Percentiles rank a stretch among this genome's conserved stretches.
Conservation (phyloP, 2,113 vertebrate species). For the Prinia subflava region DNA sequence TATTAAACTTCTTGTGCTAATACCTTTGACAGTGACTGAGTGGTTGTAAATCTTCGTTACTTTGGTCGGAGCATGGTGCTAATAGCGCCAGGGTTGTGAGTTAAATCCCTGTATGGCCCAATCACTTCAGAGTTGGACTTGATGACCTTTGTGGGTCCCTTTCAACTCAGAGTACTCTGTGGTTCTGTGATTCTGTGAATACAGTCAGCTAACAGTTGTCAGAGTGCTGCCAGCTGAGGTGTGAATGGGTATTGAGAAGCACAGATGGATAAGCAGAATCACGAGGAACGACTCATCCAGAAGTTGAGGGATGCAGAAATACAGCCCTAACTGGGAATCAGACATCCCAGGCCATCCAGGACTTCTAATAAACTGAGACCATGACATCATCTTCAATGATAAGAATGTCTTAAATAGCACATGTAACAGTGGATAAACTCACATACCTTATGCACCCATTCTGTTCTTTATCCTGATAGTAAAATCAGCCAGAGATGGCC, state of each 20-base stretch:
- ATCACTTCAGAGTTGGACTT: background rate
- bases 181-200: background rate
- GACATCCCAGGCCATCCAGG: background rate
- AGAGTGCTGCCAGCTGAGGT: background rate
- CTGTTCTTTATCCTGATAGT: background rate
- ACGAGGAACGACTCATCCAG: background rate
- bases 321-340: background rate
- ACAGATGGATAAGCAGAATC: background rate
- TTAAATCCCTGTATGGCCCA: background rate
- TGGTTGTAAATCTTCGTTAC: background rate
- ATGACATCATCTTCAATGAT: background rate
- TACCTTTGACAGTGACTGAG: background rate
- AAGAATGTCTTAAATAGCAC: background rate
- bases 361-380: background rate
- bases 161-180: background rate
- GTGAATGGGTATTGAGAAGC: background rate
- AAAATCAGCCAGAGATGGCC: background rate
- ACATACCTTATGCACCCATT: background rate
- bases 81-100: accelerated
- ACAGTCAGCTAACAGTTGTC: background rate
- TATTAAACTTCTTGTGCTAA: background rate
- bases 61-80: background rate
- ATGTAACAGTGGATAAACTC: background rate
- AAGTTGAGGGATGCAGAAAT: background rate
- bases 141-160: background rate